phyloP scores from a whole-genome alignment of 2,797 vertebrate species.

The Falco novaeseelandiae region DNA sequence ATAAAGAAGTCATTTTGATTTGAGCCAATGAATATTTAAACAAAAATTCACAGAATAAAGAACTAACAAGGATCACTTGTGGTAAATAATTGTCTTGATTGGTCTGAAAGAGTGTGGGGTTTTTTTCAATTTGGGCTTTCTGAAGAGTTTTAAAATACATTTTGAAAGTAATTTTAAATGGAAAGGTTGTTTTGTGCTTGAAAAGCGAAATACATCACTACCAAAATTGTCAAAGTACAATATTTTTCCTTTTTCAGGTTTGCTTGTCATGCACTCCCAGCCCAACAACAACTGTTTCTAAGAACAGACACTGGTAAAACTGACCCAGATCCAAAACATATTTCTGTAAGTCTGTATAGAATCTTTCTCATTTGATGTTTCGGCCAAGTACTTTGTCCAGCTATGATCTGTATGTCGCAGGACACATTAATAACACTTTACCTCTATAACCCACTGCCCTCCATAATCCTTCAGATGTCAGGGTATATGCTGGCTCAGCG shows the following conservation, averaged over 20 bases:
- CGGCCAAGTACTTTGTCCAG: not conserved
- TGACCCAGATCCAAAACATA: not conserved
- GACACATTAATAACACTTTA: not conserved
- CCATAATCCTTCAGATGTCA: not conserved
- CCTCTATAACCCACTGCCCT: not conserved
- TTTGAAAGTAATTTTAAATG: not conserved
- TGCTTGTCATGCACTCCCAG: accelerated
- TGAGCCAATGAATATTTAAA: slow-evolving; percentile 2
- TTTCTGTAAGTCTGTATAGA: not conserved
- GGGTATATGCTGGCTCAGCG: not conserved
- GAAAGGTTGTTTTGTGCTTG: not conserved
- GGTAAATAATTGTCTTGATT: slow-evolving; percentile 18
- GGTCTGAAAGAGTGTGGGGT: not conserved
- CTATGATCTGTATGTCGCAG: not conserved
- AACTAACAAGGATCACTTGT: not conserved
- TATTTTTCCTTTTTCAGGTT: not conserved
- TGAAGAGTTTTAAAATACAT: not conserved
- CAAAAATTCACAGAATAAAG: not conserved
- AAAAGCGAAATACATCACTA: not conserved
- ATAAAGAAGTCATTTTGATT: not conserved
- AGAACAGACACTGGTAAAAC: not conserved
- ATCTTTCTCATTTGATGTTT: not conserved
- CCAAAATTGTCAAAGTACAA: not conserved
- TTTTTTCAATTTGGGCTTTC: not conserved
- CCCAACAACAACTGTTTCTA: not conserved